Percentiles rank a stretch among this genome's conserved stretches.
Evolutionary conservation across 2,797 vertebrate species (phyloP).

Genomic region (Antennarius maculatus): DNA sequence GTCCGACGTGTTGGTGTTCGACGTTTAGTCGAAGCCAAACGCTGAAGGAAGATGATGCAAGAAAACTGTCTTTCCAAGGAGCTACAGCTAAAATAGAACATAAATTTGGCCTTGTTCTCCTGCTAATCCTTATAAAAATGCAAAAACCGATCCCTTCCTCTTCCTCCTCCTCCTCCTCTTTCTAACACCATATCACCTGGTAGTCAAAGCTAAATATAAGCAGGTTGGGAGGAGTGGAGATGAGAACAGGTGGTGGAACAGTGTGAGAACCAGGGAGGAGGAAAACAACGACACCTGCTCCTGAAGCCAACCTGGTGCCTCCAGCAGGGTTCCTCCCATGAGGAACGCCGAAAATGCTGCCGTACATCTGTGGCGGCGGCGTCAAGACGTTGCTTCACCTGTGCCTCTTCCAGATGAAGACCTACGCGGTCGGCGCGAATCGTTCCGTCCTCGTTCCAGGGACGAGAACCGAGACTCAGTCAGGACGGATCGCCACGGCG

Average conservation of each 20-base stretch:
- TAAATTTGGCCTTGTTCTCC: too few species aligned
- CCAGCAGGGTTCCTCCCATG: slow-evolving; percentile 71
- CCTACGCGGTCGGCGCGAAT: background rate
- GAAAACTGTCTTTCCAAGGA: too few species aligned
- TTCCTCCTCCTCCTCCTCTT: background rate
- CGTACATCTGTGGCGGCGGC: too few species aligned
- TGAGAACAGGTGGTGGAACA: slow-evolving; percentile 73
- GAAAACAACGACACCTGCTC: slow-evolving; percentile 83
- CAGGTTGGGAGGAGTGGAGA: slow-evolving; percentile 44
- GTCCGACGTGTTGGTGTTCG: too few species aligned
- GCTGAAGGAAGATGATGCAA: too few species aligned
- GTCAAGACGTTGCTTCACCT: too few species aligned
- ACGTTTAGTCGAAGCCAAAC: too few species aligned
- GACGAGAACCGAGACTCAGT: slow-evolving; percentile 55
- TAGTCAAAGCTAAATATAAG: slow-evolving; percentile 4
- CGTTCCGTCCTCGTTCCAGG: slow-evolving; percentile 34
- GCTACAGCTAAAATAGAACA: too few species aligned
- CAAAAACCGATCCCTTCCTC: background rate
- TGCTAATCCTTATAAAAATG: too few species aligned
- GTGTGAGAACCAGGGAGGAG: slow-evolving; percentile 70
- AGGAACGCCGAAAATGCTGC: slow-evolving; percentile 43
- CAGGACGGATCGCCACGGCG: slow-evolving; percentile 41
- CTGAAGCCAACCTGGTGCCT: slow-evolving; percentile 87
- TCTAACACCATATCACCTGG: background rate
- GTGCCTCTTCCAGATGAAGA: too few species aligned